phyloP scores from a whole-genome alignment of 2,797 vertebrate genomes.

The Girardinus metallicus region DNA sequence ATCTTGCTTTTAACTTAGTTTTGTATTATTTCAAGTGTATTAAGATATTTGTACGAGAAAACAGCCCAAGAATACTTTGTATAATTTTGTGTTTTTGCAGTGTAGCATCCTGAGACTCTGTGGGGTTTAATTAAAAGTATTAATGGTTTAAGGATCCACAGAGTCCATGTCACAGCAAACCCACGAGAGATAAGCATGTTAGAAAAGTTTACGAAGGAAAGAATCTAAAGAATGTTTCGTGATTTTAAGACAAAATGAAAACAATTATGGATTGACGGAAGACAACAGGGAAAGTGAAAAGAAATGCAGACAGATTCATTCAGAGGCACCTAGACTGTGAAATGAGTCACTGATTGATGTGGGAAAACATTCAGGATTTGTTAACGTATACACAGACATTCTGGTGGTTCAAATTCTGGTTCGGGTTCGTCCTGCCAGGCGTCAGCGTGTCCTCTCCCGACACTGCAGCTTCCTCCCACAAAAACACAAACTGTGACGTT shows the following conservation, averaged over 20 bases:
- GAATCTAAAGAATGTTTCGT: not conserved
- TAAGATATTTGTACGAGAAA: too few relatives aligned
- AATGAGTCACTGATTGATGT: not conserved
- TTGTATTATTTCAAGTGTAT: too few relatives aligned
- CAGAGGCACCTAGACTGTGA: not conserved
- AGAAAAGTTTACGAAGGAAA: constrained; percentile 31
- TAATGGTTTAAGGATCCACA: constrained; percentile 15
- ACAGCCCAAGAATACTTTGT: too few relatives aligned
- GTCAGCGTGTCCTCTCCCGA: not conserved
- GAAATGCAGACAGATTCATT: not conserved
- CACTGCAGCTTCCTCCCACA: not conserved
- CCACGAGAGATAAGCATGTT: constrained; percentile 41
- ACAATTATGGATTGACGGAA: constrained; percentile 54
- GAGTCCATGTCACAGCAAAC: constrained; percentile 39
- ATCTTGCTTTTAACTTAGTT: too few relatives aligned
- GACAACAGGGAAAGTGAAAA: constrained; percentile 20
- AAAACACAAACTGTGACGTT: not conserved
- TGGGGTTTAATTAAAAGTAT: not conserved
- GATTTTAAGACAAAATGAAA: not conserved
- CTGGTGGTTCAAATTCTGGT: not conserved
- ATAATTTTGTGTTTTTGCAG: too few relatives aligned
- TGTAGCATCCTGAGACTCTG: constrained; percentile 5
- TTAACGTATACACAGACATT: not conserved
- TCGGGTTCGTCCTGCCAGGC: not conserved
- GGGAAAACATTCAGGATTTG: not conserved